phyloP scores from a whole-genome alignment of 1,140 invertebrate species.

The Coenobita brevimanus region DNA sequence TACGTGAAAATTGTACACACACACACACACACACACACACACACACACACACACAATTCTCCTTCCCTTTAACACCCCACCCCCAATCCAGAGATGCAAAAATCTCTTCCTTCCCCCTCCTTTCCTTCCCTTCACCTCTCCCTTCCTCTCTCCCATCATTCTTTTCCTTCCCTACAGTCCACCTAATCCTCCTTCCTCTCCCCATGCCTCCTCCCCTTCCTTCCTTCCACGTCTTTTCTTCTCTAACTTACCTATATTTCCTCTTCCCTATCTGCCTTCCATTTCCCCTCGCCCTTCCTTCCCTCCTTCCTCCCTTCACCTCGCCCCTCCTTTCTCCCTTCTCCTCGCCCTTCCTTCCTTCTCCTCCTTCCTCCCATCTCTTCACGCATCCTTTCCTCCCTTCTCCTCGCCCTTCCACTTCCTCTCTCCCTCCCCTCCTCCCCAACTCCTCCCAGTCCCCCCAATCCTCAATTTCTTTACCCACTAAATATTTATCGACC shows the following conservation, averaged over 20 bases:
- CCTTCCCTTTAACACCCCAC: neutral
- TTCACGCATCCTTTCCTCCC: neutral
- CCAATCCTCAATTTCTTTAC: slow-evolving; percentile 19
- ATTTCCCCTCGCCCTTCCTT: no score
- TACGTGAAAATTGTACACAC: neutral
- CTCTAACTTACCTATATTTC: no score
- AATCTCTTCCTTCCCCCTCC: neutral
- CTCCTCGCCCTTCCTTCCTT: no score
- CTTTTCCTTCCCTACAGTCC: neutral
- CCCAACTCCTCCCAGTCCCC: neutral
- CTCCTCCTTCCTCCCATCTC: neutral
- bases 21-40: neutral
- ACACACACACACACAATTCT: neutral
- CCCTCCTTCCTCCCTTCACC: no score
- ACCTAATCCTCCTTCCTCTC: no score
- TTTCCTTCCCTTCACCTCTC: no score
- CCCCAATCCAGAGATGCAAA: slow-evolving; percentile 16
- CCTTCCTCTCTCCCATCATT: no score
- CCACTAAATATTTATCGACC: slow-evolving; percentile 24
- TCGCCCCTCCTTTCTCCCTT: no score
- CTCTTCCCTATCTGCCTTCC: no score
- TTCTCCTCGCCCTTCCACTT: neutral
- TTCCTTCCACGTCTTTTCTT: no score
- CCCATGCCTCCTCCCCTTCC: neutral
- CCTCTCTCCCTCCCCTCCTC: neutral